Percentiles rank a stretch among this genome's conserved stretches.
Evolutionary conservation across 2,797 vertebrate species (phyloP).

Genomic region (Sphenopsis melanotis): DNA sequence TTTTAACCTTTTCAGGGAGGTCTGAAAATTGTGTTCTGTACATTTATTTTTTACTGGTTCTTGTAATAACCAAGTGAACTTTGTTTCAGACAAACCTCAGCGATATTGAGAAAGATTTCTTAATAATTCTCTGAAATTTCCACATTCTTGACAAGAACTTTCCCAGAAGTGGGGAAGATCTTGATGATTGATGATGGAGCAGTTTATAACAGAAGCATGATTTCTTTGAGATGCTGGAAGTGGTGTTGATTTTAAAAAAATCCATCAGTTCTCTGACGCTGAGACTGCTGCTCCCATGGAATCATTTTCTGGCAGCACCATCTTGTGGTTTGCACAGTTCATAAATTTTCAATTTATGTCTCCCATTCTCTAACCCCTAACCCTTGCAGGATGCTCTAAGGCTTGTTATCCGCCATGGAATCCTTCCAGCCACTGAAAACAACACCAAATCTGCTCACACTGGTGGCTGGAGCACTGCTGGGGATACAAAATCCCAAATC

Average conservation of each 20-base stretch:
- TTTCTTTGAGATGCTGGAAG: neutral
- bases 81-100: neutral
- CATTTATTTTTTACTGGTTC: neutral
- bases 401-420: accelerated
- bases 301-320: neutral
- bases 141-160: neutral
- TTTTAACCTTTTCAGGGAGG: neutral
- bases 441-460: neutral
- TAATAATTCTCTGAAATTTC: neutral
- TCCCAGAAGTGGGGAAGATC: neutral
- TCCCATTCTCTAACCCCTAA: neutral
- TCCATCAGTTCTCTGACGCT: neutral
- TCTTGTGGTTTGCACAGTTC: conserved; percentile 1
- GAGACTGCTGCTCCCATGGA: neutral
- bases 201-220: neutral
- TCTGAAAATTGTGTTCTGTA: neutral
- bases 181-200: neutral
- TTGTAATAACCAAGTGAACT: neutral
- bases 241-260: neutral
- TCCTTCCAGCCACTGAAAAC: neutral
- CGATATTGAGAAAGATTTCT: accelerated
- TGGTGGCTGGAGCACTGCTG: neutral
- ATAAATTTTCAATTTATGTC: neutral
- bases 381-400: neutral
- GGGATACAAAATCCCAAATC: neutral